Percentiles rank a stretch among this genome's conserved stretches.
Conservation (phyloP, 2,888 invertebrate genomes). For the Leptodirus hochenwartii region DNA sequence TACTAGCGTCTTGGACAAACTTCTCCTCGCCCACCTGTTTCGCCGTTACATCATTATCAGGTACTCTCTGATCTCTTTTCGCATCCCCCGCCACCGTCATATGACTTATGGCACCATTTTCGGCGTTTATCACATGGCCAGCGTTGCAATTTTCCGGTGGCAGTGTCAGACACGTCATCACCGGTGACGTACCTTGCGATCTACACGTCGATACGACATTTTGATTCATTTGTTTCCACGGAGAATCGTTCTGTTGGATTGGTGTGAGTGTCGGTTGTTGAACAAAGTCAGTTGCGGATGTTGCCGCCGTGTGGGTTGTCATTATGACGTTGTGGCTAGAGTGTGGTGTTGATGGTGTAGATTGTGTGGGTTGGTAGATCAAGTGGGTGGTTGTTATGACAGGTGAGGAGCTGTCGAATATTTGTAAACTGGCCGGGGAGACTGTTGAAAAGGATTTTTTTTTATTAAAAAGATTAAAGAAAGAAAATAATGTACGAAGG, state of each 20-base stretch:
- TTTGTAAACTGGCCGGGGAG: no score
- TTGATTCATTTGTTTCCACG: no score
- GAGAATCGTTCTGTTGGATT: no score
- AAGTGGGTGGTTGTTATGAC: slow-evolving; percentile 36
- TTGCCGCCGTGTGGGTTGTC: slow-evolving; percentile 4
- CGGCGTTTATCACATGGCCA: no score
- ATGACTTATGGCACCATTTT: no score
- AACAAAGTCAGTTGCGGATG: slow-evolving; percentile 6
- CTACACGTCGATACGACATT: slow-evolving; percentile 23
- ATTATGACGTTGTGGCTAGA: neutral
- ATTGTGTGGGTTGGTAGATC: slow-evolving; percentile 30
- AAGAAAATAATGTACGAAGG: neutral
- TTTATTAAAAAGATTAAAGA: no score
- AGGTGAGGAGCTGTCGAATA: slow-evolving; percentile 31
- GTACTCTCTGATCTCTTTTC: no score
- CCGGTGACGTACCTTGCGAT: slow-evolving; percentile 29
- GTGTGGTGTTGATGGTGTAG: slow-evolving; percentile 24
- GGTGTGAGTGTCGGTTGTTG: slow-evolving; percentile 7
- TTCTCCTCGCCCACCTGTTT: no score
- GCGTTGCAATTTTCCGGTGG: slow-evolving; percentile 28
- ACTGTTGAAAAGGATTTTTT: no score
- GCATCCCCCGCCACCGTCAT: no score
- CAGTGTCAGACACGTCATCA: slow-evolving; percentile 41
- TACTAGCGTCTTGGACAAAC: slow-evolving; percentile 63
- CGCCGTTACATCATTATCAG: slow-evolving; percentile 16